Conservation (phyloP, 2,113 vertebrate genomes). For the Paedocypris sp. region DNA sequence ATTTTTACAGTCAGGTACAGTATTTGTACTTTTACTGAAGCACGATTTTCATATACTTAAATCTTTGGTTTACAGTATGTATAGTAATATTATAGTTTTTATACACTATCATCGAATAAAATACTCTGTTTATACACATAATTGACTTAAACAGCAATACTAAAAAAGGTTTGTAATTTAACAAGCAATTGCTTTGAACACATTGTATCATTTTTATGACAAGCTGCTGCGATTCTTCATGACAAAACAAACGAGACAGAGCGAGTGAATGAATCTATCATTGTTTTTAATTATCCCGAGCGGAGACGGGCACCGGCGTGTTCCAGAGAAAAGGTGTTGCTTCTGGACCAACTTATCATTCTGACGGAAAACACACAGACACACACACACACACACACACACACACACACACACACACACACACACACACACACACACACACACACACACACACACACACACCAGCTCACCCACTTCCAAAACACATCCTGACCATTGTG, state of each 20-base stretch:
- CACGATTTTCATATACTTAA: too few species aligned
- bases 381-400: neutral
- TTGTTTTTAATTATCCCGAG: conserved; percentile 2
- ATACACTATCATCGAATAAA: too few species aligned
- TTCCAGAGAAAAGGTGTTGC: conserved; percentile 20
- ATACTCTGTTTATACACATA: too few species aligned
- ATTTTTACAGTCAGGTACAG: too few species aligned
- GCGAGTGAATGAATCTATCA: conserved; percentile 4
- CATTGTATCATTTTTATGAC: too few species aligned
- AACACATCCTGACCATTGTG: neutral
- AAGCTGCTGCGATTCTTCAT: neutral
- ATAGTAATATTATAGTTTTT: too few species aligned
- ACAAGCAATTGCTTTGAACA: too few species aligned
- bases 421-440: conserved; percentile 1
- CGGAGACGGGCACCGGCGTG: conserved; percentile 22
- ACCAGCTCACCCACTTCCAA: neutral
- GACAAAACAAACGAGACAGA: neutral
- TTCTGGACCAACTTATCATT: conserved; percentile 13
- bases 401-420: neutral
- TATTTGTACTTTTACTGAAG: too few species aligned
- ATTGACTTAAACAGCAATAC: too few species aligned
- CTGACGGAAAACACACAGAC: conserved; percentile 10
- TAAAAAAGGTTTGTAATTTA: too few species aligned
- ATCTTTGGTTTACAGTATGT: too few species aligned
- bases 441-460: neutral